Conservation (phyloP, 2,888 invertebrate species). For the Ichneumon xanthorius region DNA sequence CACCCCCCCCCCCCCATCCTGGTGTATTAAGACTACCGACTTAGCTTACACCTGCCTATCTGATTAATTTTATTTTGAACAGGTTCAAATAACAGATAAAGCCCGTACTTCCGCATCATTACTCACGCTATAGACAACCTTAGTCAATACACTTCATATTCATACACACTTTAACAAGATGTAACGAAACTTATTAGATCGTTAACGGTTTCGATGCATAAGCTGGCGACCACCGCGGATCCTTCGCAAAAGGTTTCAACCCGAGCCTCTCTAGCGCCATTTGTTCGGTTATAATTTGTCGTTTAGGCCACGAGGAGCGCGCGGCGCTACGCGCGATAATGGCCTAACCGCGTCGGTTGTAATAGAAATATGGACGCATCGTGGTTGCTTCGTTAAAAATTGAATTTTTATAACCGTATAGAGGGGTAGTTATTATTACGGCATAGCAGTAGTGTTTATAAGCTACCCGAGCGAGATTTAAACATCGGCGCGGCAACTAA, state of each 20-base stretch:
- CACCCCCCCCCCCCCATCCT: conserved; percentile 42
- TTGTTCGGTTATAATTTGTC: conserved; percentile 56
- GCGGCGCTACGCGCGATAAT: conserved; percentile 32
- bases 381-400: conserved; percentile 55
- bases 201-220: neutral
- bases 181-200: neutral
- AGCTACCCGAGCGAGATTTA: neutral
- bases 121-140: neutral
- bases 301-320: conserved; percentile 46
- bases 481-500: neutral
- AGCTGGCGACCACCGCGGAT: neutral
- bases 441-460: conserved; percentile 33
- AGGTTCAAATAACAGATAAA: neutral
- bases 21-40: conserved; percentile 54
- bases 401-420: conserved; percentile 54
- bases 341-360: conserved; percentile 42
- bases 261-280: conserved; percentile 14
- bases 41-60: conserved; percentile 61
- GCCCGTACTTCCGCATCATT: neutral
- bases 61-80: conserved; percentile 62
- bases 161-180: neutral
- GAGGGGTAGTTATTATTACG: conserved; percentile 45
- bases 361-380: conserved; percentile 59
- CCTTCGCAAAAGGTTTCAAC: conserved; percentile 17
- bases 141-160: neutral